These are phyloP conservation scores for Plagodis dolabraria DNA, from an alignment of 2,888 invertebrate genomes.

Conservation along the genomic window DNA sequence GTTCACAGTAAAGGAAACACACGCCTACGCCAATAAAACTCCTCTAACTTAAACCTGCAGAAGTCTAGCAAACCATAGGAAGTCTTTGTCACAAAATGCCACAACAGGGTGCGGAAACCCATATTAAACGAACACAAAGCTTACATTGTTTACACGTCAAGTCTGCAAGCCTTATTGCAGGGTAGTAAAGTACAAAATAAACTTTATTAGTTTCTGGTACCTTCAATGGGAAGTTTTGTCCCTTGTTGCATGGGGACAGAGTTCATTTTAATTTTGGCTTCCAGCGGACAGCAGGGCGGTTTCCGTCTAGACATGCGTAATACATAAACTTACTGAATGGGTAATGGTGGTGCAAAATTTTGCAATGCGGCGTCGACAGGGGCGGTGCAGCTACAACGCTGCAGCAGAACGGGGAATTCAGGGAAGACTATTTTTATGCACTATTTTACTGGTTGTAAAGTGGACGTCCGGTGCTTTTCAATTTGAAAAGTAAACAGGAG, in stretches of 20 bases:
- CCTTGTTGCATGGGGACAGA: slow-evolving; percentile 19
- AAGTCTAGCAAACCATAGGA: slow-evolving; percentile 17
- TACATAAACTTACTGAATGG: slow-evolving; percentile 40
- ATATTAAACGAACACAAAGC: slow-evolving; percentile 33
- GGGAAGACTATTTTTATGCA: slow-evolving; percentile 3
- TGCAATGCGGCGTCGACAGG: slow-evolving; percentile 11
- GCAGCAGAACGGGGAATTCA: slow-evolving; percentile 2
- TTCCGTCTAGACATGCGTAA: slow-evolving; percentile 64
- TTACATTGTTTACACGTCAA: slow-evolving; percentile 17
- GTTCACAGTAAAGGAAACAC: slow-evolving; percentile 1
- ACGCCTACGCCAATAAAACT: slow-evolving; percentile 25
- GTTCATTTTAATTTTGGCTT: slow-evolving; percentile 17
- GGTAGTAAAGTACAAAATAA: slow-evolving; percentile 16
- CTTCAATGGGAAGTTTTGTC: slow-evolving; percentile 3
- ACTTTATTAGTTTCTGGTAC: not conserved
- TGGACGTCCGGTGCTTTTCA: slow-evolving; percentile 14
- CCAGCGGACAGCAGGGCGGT: slow-evolving; percentile 28
- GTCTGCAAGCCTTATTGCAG: slow-evolving; percentile 12
- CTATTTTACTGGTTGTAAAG: slow-evolving; percentile 15
- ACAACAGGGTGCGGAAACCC: slow-evolving; percentile 18
- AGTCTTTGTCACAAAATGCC: slow-evolving; percentile 21
- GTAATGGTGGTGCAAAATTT: slow-evolving; percentile 31
- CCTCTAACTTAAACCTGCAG: slow-evolving; percentile 11
- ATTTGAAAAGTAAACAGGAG: slow-evolving; percentile 11
- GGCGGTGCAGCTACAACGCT: slow-evolving; percentile 6